These are phyloP conservation scores for Eubucco bourcierii DNA, from an alignment of 2,113 vertebrate genomes.

Conservation along the genomic window DNA sequence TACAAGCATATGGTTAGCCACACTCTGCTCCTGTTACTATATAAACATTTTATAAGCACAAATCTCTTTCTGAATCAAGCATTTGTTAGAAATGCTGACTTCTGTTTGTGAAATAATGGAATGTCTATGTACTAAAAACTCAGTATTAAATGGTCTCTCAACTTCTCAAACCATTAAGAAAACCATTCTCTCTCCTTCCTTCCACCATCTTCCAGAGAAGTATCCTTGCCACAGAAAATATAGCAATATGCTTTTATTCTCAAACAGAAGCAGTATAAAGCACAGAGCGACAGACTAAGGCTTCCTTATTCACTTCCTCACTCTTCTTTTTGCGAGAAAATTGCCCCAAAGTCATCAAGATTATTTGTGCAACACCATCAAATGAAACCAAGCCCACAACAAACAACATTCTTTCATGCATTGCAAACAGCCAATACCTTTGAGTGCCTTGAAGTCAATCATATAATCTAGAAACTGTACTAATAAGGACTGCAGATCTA, in stretches of 20 bases:
- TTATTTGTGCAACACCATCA: not conserved
- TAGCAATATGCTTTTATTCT: not conserved
- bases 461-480: not conserved
- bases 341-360: not conserved
- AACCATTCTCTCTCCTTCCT: not conserved
- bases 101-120: not conserved
- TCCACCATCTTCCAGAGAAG: not conserved
- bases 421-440: not conserved
- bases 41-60: not conserved
- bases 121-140: not conserved
- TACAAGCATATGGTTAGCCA: not conserved
- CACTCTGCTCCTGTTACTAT: not conserved
- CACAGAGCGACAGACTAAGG: not conserved
- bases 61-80: not conserved
- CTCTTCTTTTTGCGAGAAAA: not conserved
- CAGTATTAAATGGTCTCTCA: not conserved
- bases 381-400: not conserved
- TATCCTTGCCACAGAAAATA: not conserved
- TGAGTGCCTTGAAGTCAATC: not conserved
- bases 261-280: not conserved
- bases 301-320: not conserved
- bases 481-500: not conserved
- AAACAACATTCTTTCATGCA: not conserved
- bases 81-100: not conserved
- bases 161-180: not conserved